Evolutionary conservation across 2,113 vertebrate genomes (phyloP).

Genomic region (Ailuropoda melanoleuca): DNA sequence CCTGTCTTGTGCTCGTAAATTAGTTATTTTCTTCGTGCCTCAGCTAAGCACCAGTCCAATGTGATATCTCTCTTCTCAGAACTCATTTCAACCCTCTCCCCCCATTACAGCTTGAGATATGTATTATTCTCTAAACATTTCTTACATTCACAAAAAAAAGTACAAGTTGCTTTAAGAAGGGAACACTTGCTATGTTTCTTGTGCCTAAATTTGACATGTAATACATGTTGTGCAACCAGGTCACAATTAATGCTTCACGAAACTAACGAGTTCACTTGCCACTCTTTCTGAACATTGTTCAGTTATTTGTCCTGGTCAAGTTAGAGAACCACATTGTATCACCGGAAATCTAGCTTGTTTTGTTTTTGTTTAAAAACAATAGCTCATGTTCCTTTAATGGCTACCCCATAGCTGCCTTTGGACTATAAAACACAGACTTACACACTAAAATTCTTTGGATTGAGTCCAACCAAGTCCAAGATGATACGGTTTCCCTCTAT

Average conservation of each 20-base stretch:
- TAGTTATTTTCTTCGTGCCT: not conserved
- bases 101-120: not conserved
- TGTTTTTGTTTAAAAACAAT: constrained; percentile 21
- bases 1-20: not conserved
- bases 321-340: not conserved
- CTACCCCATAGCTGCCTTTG: not conserved
- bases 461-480: not conserved
- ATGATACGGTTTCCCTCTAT: not conserved
- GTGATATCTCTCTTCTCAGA: not conserved
- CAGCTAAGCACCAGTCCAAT: not conserved
- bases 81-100: not conserved
- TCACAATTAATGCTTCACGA: not conserved
- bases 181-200: not conserved
- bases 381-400: not conserved
- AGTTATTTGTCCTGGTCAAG: not conserved
- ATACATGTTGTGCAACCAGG: not conserved
- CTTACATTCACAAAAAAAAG: not conserved
- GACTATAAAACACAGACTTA: not conserved
- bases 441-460: not conserved
- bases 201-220: not conserved
- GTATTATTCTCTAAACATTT: not conserved
- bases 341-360: not conserved
- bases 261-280: not conserved
- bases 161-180: not conserved
- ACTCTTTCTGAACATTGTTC: not conserved